phyloP scores from a whole-genome alignment of 2,113 vertebrate species.

The Proterorhinus semilunaris region DNA sequence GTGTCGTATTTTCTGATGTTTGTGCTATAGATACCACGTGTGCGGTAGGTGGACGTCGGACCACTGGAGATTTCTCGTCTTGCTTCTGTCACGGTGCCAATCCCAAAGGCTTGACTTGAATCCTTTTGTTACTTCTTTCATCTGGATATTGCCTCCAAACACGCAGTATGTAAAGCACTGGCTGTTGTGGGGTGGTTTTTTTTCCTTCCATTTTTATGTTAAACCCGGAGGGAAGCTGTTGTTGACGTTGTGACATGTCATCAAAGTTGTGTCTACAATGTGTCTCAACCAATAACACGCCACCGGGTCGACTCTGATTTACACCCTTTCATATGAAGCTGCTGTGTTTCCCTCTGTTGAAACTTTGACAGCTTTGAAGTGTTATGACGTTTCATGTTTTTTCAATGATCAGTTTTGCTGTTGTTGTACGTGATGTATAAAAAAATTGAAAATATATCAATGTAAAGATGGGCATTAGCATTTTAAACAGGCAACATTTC shows the following conservation, averaged over 20 bases:
- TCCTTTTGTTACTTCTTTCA: conserved; percentile 46
- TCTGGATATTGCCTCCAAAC: conserved; percentile 49
- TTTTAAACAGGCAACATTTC: conserved; percentile 11
- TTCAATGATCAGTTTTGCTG: conserved; percentile 28
- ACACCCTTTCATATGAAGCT: conserved; percentile 30
- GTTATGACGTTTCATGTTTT: conserved; percentile 7
- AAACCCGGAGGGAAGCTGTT: conserved; percentile 10
- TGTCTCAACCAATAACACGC: conserved; percentile 35
- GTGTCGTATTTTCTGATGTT: conserved; percentile 63
- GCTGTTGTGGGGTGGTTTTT: conserved; percentile 49
- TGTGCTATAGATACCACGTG: conserved; percentile 62
- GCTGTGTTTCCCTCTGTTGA: conserved; percentile 38
- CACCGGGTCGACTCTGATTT: conserved; percentile 34
- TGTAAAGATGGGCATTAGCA: conserved; percentile 33
- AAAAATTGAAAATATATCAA: conserved; percentile 10
- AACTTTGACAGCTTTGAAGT: conserved; percentile 21
- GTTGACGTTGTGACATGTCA: conserved; percentile 9
- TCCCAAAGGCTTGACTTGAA: conserved; percentile 64
- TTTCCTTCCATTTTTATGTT: conserved; percentile 50
- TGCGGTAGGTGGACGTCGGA: conserved; percentile 51
- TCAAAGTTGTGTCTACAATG: conserved; percentile 32
- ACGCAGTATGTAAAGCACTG: conserved; percentile 37
- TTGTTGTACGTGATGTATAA: conserved; percentile 42
- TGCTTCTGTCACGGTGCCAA: conserved; percentile 64
- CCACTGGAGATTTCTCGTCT: conserved; percentile 38